A percentile compares a stretch with the other conserved stretches of the same genome.
phyloP scores from a whole-genome alignment of 1,140 invertebrate species.

The Linepithema humile region DNA sequence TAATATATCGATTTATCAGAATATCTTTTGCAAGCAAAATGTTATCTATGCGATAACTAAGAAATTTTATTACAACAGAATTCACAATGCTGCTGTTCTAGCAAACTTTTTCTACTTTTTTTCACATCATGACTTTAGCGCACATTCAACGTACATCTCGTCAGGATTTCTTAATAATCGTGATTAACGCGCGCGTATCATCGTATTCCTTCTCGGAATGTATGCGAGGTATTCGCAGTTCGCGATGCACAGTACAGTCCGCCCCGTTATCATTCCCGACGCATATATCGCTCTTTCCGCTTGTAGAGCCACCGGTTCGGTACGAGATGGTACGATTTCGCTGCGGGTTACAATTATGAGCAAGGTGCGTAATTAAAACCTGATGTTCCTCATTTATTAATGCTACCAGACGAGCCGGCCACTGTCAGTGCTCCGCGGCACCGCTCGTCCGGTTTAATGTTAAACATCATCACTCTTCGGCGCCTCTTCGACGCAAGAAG shows the following conservation, averaged over 20 bases:
- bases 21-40: too few relatives aligned
- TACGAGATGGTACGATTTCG: conserved; percentile 78
- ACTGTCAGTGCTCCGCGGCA: conserved; percentile 23
- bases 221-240: background rate
- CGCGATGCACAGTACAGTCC: background rate
- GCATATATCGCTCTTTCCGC: conserved; percentile 48
- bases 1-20: too few relatives aligned
- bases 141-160: background rate
- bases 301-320: conserved; percentile 44
- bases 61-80: too few relatives aligned
- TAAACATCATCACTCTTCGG: conserved; percentile 67
- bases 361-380: conserved; percentile 90
- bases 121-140: background rate
- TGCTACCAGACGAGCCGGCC: conserved; percentile 61
- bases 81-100: too few relatives aligned
- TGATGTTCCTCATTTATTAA: conserved; percentile 69
- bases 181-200: background rate
- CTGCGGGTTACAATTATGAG: conserved; percentile 91
- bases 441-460: conserved; percentile 64
- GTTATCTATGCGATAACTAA: too few relatives aligned
- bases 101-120: too few relatives aligned
- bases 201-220: conserved; percentile 1
- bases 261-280: conserved; percentile 87
- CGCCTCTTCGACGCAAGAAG: conserved; percentile 26
- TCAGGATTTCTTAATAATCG: conserved; percentile 18